Evolutionary conservation across 2,797 vertebrate species (phyloP), one percentile per base, ranked within the genome.

Genomic region (Denticeps clupeoides): DNA sequence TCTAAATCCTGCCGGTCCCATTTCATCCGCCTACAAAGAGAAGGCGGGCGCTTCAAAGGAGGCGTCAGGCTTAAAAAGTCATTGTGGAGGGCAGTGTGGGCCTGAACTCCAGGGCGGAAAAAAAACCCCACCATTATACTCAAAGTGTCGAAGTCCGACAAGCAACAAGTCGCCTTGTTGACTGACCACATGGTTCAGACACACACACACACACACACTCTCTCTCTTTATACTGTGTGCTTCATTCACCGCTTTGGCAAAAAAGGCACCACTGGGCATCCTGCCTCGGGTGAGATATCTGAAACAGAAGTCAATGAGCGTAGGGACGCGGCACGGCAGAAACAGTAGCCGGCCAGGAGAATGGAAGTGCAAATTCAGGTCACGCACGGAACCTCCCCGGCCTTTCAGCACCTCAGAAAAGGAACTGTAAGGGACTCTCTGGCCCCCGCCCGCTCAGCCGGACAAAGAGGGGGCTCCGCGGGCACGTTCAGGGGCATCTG

Each of bases 351-450:
- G 65, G 73, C 66, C 66, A 26, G 64, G 75, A 68, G 72, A 75
- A 77, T 77, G 77, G 76, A 80, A 83, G 81, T 83, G 81, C 78
- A 83, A 83, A 85, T 83, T 78, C 80, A 75, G 80, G 82, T 85
- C 82, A 83, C 76, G 74, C 78, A 81, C 75, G 35, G 52, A 72
- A 71, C 80, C 81, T 77, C 81, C 79, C 78, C 62, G 74, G 18
- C 77, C 78, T 45, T 83, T 81, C 75, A 82, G 68, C 73, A 66
- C 70, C 73, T 72, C 72, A 57, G 9, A 19, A 75, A 74, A 77
- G 65, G 72, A 60, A 68, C 66, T 74, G 71, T 68, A 76, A 81
- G 77, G 79, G 78, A 72, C 78, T 77, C 51, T 56, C 49, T 58
- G 56, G 46, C 53, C 43, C 58, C 43, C 64, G 70, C 80, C 72